Conservation (phyloP, 2,113 vertebrate genomes). For the Callaeas wilsoni region DNA sequence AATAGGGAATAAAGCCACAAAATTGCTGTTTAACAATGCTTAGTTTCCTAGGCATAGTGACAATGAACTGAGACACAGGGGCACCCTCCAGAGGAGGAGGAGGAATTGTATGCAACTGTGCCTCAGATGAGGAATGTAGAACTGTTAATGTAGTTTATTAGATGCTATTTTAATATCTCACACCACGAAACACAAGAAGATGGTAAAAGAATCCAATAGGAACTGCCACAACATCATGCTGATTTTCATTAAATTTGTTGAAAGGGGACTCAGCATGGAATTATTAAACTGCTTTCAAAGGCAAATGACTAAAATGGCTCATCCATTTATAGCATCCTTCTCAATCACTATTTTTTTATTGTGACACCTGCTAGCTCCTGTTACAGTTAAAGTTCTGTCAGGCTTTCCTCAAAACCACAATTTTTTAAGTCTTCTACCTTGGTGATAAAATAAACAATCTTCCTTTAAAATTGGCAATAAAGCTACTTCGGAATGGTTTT, state of each 20-base stretch:
- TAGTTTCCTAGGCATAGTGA: not conserved
- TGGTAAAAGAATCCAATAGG: conserved; percentile 62
- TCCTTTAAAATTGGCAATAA: not conserved
- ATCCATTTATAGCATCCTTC: conserved; percentile 70
- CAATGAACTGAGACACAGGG: conserved; percentile 33
- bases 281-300: conserved; percentile 72
- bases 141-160: conserved; percentile 67
- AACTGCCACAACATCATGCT: conserved; percentile 69
- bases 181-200: conserved; percentile 62
- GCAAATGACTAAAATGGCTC: conserved; percentile 67
- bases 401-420: not conserved
- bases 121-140: conserved; percentile 35
- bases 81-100: conserved; percentile 52
- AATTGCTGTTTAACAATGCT: conserved; percentile 27
- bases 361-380: conserved; percentile 17
- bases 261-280: conserved; percentile 74
- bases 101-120: conserved; percentile 21
- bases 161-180: conserved; percentile 74
- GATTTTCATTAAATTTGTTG: conserved; percentile 80
- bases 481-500: not conserved
- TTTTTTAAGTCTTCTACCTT: not conserved
- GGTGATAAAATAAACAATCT: not conserved
- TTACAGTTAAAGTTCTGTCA: conserved; percentile 48
- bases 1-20: conserved; percentile 36
- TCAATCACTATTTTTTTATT: conserved; percentile 46